Evolutionary conservation across 2,888 invertebrate genomes (phyloP), one percentile per base, ranked within the genome.

Genomic region (Apodemia mormo): DNA sequence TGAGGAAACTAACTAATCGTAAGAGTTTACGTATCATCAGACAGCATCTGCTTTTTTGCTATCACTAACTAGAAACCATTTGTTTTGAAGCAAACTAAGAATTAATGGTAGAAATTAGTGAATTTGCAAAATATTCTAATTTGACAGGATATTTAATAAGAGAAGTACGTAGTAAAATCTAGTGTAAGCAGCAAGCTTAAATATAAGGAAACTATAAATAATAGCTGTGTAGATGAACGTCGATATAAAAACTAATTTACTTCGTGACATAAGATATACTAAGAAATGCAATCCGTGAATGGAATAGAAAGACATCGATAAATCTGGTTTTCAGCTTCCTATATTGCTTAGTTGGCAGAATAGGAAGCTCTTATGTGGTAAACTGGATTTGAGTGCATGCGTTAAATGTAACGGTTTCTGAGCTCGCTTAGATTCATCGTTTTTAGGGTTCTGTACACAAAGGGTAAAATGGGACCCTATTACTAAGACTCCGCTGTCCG

Each of bases 311-410:
- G 71, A 69, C 52, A 52, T 14, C 43, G 33, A 69, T 69, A 69
- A 71, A 71, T 69, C 67, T 67, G 65, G 68, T 30, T 65, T 66
- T 69, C 8, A 49, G 54, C 66, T 71, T 70, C 68, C 73, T 73
- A 71, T 66, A 71, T 68, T 69, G 30, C 71, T 73, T 45, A 71
- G 68, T 68, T 77, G 70, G 71, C 71, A 72, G 74, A 76, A 71
- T 73, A 73, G 73, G 73, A 73, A 72, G 73, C 74, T 49, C 49
- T 72, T 72, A 73, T 70, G 61, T 14, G 61, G 14, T 30, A 61
- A 61, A 61, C 61, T 33, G 61, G 61, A 61, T 61, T 61, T 61
- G 33, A 30, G 12, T 61, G 61, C 61, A 33, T 61, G 49, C 6
- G 14, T 49, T 45, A 45, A 45, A 45, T 56, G 22, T 58, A 58